Conservation (phyloP, 2,797 vertebrate genomes). For the Spatula clypeata region DNA sequence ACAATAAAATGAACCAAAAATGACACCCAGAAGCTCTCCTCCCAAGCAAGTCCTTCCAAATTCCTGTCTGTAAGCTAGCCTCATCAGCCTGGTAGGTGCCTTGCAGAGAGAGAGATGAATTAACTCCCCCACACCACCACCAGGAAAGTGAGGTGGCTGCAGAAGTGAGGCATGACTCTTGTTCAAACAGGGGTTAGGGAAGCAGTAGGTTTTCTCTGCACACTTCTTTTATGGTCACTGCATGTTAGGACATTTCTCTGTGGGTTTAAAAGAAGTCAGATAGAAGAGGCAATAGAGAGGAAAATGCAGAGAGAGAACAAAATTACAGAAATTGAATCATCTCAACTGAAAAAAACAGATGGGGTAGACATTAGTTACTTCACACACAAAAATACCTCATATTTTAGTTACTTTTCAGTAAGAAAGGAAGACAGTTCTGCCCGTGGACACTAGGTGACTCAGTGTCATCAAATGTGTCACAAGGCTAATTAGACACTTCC, state of each 20-base stretch:
- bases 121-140: not conserved
- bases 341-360: not conserved
- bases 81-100: not conserved
- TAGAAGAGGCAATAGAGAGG: not conserved
- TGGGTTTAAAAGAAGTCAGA: not conserved
- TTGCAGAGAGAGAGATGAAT: rapidly evolving
- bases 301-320: not conserved
- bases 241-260: not conserved
- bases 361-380: not conserved
- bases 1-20: not conserved
- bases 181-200: not conserved
- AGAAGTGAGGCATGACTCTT: not conserved
- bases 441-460: rapidly evolving
- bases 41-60: not conserved
- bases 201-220: not conserved
- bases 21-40: not conserved
- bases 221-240: not conserved
- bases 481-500: not conserved
- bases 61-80: not conserved
- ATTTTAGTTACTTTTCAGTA: not conserved
- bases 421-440: not conserved
- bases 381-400: not conserved
- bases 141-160: not conserved
- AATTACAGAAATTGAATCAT: not conserved
- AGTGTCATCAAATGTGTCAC: not conserved